Conservation (phyloP, 2,113 vertebrate species). For the Blennius ocellaris region DNA sequence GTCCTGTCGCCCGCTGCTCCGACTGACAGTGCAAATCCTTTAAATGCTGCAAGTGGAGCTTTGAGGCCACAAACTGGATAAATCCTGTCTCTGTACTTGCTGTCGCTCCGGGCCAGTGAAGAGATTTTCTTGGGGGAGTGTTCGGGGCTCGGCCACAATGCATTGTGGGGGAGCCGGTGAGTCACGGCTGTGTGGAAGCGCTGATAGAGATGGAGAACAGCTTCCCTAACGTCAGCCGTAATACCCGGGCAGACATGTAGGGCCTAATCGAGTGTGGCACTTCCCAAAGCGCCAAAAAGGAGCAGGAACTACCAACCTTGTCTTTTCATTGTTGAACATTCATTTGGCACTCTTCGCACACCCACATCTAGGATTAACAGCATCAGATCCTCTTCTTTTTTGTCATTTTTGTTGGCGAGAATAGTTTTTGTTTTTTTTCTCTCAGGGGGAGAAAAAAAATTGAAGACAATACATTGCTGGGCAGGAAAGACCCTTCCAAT, state of each 20-base stretch:
- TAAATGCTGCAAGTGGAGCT: constrained; percentile 48
- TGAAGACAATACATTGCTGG: constrained; percentile 38
- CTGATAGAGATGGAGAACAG: constrained; percentile 62
- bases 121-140: constrained; percentile 46
- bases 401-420: constrained; percentile 3
- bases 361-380: constrained; percentile 38
- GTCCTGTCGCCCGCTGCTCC: constrained; percentile 36
- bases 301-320: constrained; percentile 42
- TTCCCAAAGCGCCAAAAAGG: constrained; percentile 47
- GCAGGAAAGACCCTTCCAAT: constrained; percentile 41
- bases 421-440: constrained; percentile 14
- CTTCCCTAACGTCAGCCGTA: constrained; percentile 61
- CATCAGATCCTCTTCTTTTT: constrained; percentile 2
- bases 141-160: constrained; percentile 49
- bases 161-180: constrained; percentile 57
- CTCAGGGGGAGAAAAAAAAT: constrained; percentile 8
- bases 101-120: constrained; percentile 53
- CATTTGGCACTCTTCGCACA: neutral
- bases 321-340: constrained; percentile 38
- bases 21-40: constrained; percentile 49
- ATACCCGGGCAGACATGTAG: constrained; percentile 54
- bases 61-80: constrained; percentile 56
- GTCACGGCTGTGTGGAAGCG: constrained; percentile 55
- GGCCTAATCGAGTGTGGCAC: constrained; percentile 64
- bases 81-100: constrained; percentile 52